These are phyloP conservation scores for Todiramphus saurophagus DNA, from an alignment of 2,113 vertebrate genomes.

Conservation along the genomic window DNA sequence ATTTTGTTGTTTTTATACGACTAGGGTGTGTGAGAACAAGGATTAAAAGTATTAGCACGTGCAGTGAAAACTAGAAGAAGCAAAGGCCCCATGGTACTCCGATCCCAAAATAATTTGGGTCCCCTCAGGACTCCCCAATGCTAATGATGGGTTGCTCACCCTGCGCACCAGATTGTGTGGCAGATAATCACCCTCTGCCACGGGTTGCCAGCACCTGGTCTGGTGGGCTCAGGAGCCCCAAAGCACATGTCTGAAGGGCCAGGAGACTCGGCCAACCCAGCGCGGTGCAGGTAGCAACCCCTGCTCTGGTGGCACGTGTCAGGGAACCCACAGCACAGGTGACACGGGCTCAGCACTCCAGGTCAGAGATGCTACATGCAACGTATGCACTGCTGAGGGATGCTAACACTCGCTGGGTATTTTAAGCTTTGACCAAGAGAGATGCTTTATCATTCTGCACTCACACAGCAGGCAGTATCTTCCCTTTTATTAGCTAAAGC, in stretches of 20 bases:
- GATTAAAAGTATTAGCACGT: neutral
- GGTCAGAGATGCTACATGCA: neutral
- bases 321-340: accelerated
- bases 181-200: neutral
- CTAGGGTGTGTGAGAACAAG: neutral
- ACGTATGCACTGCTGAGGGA: neutral
- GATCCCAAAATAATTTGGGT: neutral
- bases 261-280: neutral
- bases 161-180: neutral
- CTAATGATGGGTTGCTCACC: accelerated
- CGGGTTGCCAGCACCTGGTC: neutral
- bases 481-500: neutral
- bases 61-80: neutral
- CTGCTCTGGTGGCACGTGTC: accelerated
- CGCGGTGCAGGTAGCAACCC: neutral
- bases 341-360: neutral
- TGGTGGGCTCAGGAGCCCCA: neutral
- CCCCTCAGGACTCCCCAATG: neutral
- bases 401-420: neutral
- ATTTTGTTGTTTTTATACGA: neutral
- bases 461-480: neutral
- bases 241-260: neutral
- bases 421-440: neutral
- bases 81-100: neutral
- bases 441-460: neutral